A percentile compares a stretch with the other conserved stretches of the same genome.
These are phyloP conservation scores for Cathartes aura DNA, from an alignment of 2,113 vertebrate genomes.

Conservation along the genomic window DNA sequence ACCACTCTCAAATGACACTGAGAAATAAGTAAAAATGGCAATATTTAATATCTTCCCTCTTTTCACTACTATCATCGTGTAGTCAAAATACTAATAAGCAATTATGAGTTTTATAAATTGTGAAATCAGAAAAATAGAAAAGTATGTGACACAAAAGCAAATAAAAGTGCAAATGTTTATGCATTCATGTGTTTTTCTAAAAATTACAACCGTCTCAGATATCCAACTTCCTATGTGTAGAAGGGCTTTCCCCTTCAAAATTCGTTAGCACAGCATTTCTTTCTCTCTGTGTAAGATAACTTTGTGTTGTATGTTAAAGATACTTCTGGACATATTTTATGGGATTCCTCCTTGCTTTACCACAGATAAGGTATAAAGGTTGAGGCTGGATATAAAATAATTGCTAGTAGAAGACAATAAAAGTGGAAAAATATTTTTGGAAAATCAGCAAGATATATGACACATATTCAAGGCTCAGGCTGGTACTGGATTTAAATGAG, in stretches of 20 bases:
- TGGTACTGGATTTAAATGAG: neutral
- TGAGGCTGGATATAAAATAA: neutral
- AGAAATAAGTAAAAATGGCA: neutral
- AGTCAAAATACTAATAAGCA: neutral
- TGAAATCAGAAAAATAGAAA: neutral
- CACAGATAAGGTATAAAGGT: neutral
- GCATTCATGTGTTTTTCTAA: neutral
- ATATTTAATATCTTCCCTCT: neutral
- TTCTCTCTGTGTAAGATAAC: neutral
- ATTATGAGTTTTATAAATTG: neutral
- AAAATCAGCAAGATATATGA: neutral
- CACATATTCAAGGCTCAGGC: neutral
- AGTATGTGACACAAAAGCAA: neutral
- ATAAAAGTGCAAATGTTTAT: neutral
- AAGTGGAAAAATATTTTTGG: neutral
- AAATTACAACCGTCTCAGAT: neutral
- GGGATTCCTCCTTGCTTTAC: neutral
- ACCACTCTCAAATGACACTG: neutral
- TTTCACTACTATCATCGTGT: neutral
- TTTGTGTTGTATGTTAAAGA: neutral
- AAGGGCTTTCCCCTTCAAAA: neutral
- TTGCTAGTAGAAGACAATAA: neutral
- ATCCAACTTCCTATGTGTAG: neutral
- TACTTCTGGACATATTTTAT: neutral
- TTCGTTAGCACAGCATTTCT: neutral